Base-by-base conservation (phyloP, 2,113 vertebrate species). In the Hypanus sabinus region DNA sequence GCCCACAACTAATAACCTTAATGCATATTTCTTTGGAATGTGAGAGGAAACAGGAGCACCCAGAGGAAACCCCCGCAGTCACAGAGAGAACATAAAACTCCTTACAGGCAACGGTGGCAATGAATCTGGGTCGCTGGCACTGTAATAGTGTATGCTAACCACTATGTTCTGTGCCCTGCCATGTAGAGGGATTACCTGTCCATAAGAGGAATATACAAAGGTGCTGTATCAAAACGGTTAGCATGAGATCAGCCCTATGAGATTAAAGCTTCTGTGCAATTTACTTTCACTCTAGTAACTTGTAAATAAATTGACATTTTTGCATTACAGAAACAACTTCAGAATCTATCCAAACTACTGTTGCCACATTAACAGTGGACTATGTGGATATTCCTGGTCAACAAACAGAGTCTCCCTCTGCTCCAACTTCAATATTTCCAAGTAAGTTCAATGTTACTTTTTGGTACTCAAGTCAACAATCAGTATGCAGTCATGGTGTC, bases 401-500 rank as follows among this genome's bases (percentile, higher is more conserved):
- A 93, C 20, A 70, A 27, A 75, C 68, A 30, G 68, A 24, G 10
- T 36, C 70, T 30, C 11, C 70, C 91, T 55, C 46, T 73, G 46
- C 91, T 93, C 68, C 91, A 93, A 93, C 36, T 27, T 46, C 38
- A 55, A 55, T 46, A 27, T 0, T 55, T 73, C 46, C 70, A 55
- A 27, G 91, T 93, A 75, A 75, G 70, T 46, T 75, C 62, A 55
- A 93, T 93, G 91, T 46, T 55, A 73, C 10, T 93, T 30, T 46
- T 55, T 93, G 70, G 70, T 93, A 7, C 65, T 93, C 5, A 36
- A n/a, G 90, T 46, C 33, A 93, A 90, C 60, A 14, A 93, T 73
- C 62, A 46, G 20, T 70, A 33, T 36, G 14, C 55, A 93, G 36
- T 71, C 36, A 65, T 18, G 2, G 9, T 36, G 33, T 36, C 16